Evolutionary conservation across 2,113 vertebrate species (phyloP).

Genomic region (Megaleporinus macrocephalus): DNA sequence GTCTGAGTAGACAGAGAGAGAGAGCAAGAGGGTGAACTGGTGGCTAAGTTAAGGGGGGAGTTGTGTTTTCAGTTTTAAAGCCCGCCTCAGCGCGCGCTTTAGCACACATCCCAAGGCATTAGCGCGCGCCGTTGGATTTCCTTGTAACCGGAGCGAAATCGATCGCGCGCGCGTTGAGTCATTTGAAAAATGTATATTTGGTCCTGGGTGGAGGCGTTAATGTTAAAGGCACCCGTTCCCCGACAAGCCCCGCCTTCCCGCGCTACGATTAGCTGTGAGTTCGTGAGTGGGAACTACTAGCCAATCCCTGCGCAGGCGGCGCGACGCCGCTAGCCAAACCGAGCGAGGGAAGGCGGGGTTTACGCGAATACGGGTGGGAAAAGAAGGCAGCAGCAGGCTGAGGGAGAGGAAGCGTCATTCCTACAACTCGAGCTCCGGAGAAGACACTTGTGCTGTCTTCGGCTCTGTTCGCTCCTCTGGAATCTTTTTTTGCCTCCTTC

Average conservation of each 20-base stretch:
- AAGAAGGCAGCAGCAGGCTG: neutral
- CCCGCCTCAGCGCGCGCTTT: too few relatives aligned
- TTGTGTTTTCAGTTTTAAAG: too few relatives aligned
- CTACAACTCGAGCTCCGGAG: slow-evolving; percentile 51
- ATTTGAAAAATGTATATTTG: slow-evolving; percentile 66
- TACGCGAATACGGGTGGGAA: neutral
- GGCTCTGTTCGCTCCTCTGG: slow-evolving; percentile 33
- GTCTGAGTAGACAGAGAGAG: too few relatives aligned
- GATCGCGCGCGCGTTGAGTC: slow-evolving; percentile 44
- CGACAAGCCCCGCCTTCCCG: neutral
- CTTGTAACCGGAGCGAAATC: too few relatives aligned
- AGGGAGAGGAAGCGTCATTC: slow-evolving; percentile 60
- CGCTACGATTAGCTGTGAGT: neutral
- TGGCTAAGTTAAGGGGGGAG: too few relatives aligned
- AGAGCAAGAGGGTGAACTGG: neutral
- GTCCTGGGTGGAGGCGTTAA: slow-evolving; percentile 60
- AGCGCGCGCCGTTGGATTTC: too few relatives aligned
- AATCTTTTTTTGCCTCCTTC: neutral
- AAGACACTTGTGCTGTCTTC: slow-evolving; percentile 48
- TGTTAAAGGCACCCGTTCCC: neutral
- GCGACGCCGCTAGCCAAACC: neutral
- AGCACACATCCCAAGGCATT: too few relatives aligned
- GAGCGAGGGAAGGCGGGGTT: neutral
- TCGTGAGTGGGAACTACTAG: neutral
- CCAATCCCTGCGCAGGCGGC: neutral